Evolutionary conservation across 1,140 invertebrate genomes (phyloP), one percentile per base, ranked within the genome.

Genomic region (Hirudo medicinalis): DNA sequence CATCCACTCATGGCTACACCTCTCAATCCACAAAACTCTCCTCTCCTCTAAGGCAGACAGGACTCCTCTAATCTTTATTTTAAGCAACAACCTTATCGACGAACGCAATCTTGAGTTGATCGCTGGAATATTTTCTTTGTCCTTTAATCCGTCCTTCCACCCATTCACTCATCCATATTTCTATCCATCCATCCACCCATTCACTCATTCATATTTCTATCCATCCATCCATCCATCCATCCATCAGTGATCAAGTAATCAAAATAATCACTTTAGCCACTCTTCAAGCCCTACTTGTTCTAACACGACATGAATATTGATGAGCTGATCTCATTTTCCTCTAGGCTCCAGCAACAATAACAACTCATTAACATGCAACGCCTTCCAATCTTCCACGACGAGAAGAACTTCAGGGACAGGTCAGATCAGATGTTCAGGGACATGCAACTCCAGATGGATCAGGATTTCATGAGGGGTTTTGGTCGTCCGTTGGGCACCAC

Each of bases 391-490:
- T 70, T 70, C 29, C 69, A 70, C 32, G 69, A 70, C 69, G 53
- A 70, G 36, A 36, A 54, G 17, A 70, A 53, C 22, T 70, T 70
- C 53, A 36, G 53, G 9, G 69, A 70, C 53, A 36, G 69, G 15
- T 27, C 43, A 8, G 69, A 70, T 13, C 69, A 53, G 36, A 43
- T 70, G 36, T 70, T 70, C n/a, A 36, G 69, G 36, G 69, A 70
- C 69, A 70, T 70, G 69, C 40, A 70, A 32, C 49, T 70, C 40
- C 69, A 70, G 43, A 70, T 70, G 69, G 69, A 70, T 49, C 40
- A 70, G 36, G 69, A 70, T 22, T 49, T 70, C 49, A 40, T 70
- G 69, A 36, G 69, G 20, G 69, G 69, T 0, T 70, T 70, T 22
- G 69, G 69, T 20, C 22, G 57, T 25, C 57, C 29, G 27, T 71